These are phyloP conservation scores for Oedothorax gibbosus DNA, from an alignment of 1,140 invertebrate species.

Conservation along the genomic window DNA sequence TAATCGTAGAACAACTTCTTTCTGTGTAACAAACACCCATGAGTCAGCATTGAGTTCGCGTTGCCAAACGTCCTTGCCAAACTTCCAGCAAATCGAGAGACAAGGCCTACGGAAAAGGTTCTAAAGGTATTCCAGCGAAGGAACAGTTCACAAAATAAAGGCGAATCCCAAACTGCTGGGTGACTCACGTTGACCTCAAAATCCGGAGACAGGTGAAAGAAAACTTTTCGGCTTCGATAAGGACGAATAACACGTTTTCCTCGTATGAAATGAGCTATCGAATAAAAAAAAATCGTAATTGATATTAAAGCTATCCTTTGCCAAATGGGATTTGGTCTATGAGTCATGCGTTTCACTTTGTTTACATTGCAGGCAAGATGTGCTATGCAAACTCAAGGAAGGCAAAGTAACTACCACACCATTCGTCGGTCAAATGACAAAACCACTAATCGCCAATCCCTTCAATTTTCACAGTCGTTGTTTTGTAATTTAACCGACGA, in stretches of 20 bases:
- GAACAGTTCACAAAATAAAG: conserved; percentile 7
- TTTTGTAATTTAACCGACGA: no score
- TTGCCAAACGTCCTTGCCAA: conserved; percentile 57
- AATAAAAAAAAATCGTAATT: no score
- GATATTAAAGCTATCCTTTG: no score
- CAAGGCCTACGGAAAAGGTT: conserved; percentile 50
- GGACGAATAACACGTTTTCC: neutral
- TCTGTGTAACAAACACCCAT: neutral
- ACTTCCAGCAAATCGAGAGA: conserved; percentile 39
- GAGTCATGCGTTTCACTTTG: no score
- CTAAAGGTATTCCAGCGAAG: neutral
- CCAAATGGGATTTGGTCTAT: no score
- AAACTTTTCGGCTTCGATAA: conserved; percentile 30
- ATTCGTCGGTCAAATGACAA: no score
- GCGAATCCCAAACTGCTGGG: conserved; percentile 23
- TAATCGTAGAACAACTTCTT: conserved; percentile 4
- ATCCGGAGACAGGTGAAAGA: conserved; percentile 50
- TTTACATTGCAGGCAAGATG: no score
- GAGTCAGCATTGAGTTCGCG: conserved; percentile 34
- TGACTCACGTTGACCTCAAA: conserved; percentile 58
- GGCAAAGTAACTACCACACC: no score
- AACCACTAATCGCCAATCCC: no score
- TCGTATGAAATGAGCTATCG: no score
- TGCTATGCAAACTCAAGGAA: no score
- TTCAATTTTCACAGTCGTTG: no score